phyloP scores from a whole-genome alignment of 2,888 invertebrate species.

The Apodemia duryi region DNA sequence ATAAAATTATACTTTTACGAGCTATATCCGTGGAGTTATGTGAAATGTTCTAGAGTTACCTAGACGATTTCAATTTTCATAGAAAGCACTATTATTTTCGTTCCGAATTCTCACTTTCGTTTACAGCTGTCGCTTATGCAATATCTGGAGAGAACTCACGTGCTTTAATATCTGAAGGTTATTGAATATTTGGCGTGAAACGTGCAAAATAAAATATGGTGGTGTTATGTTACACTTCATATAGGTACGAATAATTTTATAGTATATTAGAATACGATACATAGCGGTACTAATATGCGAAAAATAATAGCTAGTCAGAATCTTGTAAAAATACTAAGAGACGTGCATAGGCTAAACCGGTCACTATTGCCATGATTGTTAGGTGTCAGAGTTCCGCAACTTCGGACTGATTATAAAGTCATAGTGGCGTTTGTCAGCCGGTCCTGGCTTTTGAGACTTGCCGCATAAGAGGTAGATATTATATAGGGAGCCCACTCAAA shows the following conservation, averaged over 20 bases:
- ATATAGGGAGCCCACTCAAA: too few species aligned
- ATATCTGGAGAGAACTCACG: conserved; percentile 20
- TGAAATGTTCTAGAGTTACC: conserved; percentile 1
- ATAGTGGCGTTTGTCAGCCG: too few species aligned
- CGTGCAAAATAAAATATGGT: conserved; percentile 21
- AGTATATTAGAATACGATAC: not conserved
- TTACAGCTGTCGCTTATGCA: conserved; percentile 54
- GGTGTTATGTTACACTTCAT: conserved; percentile 17
- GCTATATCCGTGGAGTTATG: conserved; percentile 27
- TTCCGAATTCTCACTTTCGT: conserved; percentile 34
- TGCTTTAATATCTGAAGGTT: conserved; percentile 25
- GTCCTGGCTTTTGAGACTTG: too few species aligned
- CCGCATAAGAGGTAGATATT: too few species aligned
- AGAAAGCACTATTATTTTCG: not conserved
- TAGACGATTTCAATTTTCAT: not conserved
- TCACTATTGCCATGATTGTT: too few species aligned
- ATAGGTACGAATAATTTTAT: not conserved
- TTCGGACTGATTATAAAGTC: too few species aligned
- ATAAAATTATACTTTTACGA: conserved; percentile 33
- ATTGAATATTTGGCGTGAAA: conserved; percentile 16
- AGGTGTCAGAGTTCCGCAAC: too few species aligned
- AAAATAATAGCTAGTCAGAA: too few species aligned
- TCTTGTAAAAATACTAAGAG: too few species aligned
- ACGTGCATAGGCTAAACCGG: too few species aligned
- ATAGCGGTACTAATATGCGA: not conserved